phyloP scores from a whole-genome alignment of 2,888 invertebrate genomes.

The Cephus rjabovi region DNA sequence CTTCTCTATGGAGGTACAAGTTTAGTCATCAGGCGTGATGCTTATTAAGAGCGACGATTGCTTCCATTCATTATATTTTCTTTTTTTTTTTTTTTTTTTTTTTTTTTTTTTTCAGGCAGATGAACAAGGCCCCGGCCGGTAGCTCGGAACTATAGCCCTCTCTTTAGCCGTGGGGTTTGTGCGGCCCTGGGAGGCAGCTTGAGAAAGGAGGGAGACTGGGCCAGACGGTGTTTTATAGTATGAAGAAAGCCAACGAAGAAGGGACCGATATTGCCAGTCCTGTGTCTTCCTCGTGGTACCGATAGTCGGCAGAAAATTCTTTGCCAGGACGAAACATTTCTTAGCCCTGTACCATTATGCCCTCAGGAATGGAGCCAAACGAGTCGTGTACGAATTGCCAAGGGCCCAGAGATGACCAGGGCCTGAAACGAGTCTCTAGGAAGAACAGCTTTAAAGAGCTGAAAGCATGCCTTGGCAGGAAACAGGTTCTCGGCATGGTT shows the following conservation, averaged over 20 bases:
- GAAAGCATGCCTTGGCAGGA: constrained; percentile 38
- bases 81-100: constrained; percentile 12
- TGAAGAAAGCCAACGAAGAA: background rate
- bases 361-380: background rate
- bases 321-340: background rate
- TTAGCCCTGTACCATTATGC: background rate
- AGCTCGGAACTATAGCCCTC: constrained; percentile 35
- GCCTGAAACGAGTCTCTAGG: constrained; percentile 4
- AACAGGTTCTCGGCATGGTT: constrained; percentile 64
- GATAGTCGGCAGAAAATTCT: background rate
- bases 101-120: background rate
- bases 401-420: background rate
- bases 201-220: constrained; percentile 5
- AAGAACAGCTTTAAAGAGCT: constrained; percentile 47
- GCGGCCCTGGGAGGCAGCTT: constrained; percentile 8
- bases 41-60: constrained; percentile 40
- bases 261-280: background rate
- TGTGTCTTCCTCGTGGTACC: background rate
- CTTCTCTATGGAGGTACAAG: background rate
- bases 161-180: constrained; percentile 21
- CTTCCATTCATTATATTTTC: constrained; percentile 56
- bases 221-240: background rate
- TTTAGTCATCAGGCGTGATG: constrained; percentile 21
- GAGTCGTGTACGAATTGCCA: background rate
- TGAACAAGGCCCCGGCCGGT: constrained; percentile 34